A percentile compares a stretch with the other conserved stretches of the same genome.
Evolutionary conservation across 1,140 invertebrate genomes (phyloP).

Genomic region (Bombus waltoni): DNA sequence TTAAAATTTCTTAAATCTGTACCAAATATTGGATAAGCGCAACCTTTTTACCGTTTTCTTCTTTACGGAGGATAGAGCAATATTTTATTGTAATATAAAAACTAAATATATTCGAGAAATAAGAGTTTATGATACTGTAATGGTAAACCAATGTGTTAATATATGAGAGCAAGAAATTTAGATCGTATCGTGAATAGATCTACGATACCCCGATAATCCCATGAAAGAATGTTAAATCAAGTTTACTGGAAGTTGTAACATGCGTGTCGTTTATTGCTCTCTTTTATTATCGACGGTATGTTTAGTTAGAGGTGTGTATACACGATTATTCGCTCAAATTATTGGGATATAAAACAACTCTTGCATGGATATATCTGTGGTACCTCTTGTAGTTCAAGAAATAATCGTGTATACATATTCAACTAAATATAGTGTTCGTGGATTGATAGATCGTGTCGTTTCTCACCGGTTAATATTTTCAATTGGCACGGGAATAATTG

Average conservation of each 20-base stretch:
- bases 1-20: constrained; percentile 32
- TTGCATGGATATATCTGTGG: neutral
- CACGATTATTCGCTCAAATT: constrained; percentile 18
- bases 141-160: neutral
- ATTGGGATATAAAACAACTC: neutral
- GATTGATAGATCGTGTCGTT: constrained; percentile 46
- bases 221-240: constrained; percentile 71
- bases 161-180: constrained; percentile 20
- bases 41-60: constrained; percentile 1
- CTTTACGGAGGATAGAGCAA: neutral
- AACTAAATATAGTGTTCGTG: neutral
- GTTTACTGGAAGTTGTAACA: constrained; percentile 71
- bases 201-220: constrained; percentile 73
- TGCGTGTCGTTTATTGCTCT: constrained; percentile 52
- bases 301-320: neutral
- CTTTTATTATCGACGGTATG: constrained; percentile 35
- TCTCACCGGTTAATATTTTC: constrained; percentile 15
- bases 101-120: neutral
- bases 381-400: neutral
- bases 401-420: neutral
- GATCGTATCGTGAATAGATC: constrained; percentile 68
- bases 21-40: neutral
- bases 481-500: constrained; percentile 28
- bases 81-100: neutral
- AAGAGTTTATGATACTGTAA: neutral